Conservation (phyloP, 2,113 vertebrate species). For the Thunnus thynnus region DNA sequence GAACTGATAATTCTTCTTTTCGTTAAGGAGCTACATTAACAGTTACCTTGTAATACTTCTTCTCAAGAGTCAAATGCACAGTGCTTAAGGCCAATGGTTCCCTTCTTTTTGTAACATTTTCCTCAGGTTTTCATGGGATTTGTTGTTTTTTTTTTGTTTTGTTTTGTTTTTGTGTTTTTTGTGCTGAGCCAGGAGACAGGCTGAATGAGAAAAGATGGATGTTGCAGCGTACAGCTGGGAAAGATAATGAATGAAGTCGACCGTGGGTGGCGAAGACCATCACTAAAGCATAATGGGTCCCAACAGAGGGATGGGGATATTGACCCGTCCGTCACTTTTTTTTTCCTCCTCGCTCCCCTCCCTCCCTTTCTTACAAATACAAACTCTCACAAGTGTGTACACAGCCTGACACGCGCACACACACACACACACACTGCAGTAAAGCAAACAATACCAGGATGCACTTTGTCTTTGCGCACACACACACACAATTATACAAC, state of each 20-base stretch:
- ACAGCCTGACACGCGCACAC: slow-evolving; percentile 28
- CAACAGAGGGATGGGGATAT: slow-evolving; percentile 78
- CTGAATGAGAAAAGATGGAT: slow-evolving; percentile 77
- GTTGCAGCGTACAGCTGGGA: slow-evolving; percentile 69
- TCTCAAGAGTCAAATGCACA: slow-evolving; percentile 25
- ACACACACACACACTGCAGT: slow-evolving; percentile 13
- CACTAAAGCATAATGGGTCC: slow-evolving; percentile 80
- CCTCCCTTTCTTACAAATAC: slow-evolving; percentile 53
- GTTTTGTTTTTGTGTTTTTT: not conserved
- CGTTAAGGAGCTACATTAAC: slow-evolving; percentile 8
- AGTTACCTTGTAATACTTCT: slow-evolving; percentile 29
- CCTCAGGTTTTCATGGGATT: slow-evolving; percentile 18
- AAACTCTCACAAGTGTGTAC: slow-evolving; percentile 56
- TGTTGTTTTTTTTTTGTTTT: slow-evolving; percentile 33
- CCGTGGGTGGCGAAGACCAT: slow-evolving; percentile 81
- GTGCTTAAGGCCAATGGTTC: slow-evolving; percentile 8
- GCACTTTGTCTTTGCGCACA: slow-evolving; percentile 16
- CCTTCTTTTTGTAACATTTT: slow-evolving; percentile 20
- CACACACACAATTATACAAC: slow-evolving; percentile 9
- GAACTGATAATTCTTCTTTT: slow-evolving; percentile 18
- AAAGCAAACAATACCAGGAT: slow-evolving; percentile 29
- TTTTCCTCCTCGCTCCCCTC: not conserved
- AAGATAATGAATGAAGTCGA: slow-evolving; percentile 85
- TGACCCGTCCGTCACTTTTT: slow-evolving; percentile 78
- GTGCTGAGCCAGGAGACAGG: slow-evolving; percentile 65